Evolutionary conservation across 2,113 vertebrate species (phyloP).

Genomic region (Ibidorhyncha struthersii): DNA sequence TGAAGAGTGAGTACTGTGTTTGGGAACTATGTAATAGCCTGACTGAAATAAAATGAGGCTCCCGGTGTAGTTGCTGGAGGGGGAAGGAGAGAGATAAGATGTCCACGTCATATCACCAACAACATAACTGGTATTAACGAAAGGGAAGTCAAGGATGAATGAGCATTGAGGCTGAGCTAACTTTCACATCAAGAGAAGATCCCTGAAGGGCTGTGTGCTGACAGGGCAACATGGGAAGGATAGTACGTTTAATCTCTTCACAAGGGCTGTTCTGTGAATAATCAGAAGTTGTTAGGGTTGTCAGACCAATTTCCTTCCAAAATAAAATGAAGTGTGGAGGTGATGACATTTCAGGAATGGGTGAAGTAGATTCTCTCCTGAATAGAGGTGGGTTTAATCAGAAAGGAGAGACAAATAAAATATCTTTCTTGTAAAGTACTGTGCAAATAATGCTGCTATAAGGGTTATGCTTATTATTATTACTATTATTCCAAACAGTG

Average conservation of each 20-base stretch:
- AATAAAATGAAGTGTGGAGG: neutral
- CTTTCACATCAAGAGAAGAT: neutral
- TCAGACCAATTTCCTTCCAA: slow-evolving; percentile 32
- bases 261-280: slow-evolving; percentile 29
- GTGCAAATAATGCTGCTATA: neutral
- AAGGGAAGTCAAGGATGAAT: slow-evolving; percentile 29
- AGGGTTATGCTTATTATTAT: neutral
- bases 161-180: slow-evolving; percentile 2
- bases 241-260: slow-evolving; percentile 20
- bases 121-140: neutral
- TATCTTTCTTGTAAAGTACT: neutral
- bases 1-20: neutral
- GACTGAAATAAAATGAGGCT: neutral
- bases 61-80: neutral
- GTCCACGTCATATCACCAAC: neutral
- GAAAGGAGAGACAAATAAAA: neutral
- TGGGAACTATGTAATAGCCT: neutral
- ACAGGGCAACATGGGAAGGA: neutral
- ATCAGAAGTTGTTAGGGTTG: slow-evolving; percentile 39
- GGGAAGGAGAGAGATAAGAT: neutral
- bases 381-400: neutral
- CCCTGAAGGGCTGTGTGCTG: slow-evolving; percentile 22
- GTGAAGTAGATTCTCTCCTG: neutral
- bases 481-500: neutral
- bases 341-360: neutral